Conservation (phyloP, 1,140 invertebrate genomes). For the Drosophila dunni region DNA sequence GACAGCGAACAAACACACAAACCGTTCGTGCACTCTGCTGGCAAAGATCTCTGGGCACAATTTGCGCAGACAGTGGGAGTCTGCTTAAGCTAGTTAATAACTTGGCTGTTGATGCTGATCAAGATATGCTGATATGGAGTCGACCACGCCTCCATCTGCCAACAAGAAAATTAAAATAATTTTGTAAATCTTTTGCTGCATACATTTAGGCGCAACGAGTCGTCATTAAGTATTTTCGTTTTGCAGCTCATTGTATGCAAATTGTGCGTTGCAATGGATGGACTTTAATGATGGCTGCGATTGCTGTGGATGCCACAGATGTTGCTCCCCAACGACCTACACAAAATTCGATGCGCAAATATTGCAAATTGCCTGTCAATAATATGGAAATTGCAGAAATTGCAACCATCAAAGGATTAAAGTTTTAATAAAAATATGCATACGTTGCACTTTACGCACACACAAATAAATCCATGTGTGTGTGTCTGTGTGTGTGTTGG, state of each 20-base stretch:
- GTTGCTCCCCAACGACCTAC: slow-evolving; percentile 28
- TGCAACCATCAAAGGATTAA: slow-evolving; percentile 49
- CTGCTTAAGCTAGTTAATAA: too few relatives aligned
- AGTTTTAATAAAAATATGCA: slow-evolving; percentile 32
- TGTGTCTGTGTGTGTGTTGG: slow-evolving; percentile 3
- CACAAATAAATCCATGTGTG: not conserved
- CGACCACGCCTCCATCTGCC: too few relatives aligned
- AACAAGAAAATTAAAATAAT: not conserved
- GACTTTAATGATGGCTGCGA: slow-evolving; percentile 28
- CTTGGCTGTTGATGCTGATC: too few relatives aligned
- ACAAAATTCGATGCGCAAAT: slow-evolving; percentile 38
- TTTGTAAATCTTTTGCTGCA: slow-evolving; percentile 17
- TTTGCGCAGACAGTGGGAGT: too few relatives aligned
- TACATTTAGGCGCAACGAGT: slow-evolving; percentile 21
- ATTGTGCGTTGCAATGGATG: slow-evolving; percentile 36
- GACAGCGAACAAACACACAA: too few relatives aligned
- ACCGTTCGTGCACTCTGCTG: too few relatives aligned
- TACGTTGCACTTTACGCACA: not conserved
- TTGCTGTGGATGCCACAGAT: not conserved
- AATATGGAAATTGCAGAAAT: slow-evolving; percentile 58
- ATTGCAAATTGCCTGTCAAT: slow-evolving; percentile 59
- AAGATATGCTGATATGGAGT: too few relatives aligned
- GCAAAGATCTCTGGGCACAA: too few relatives aligned
- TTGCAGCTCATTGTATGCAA: slow-evolving; percentile 37
- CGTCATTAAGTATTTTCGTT: slow-evolving; percentile 16